These are phyloP conservation scores for Pseudopleuronectes americanus DNA, from an alignment of 2,797 vertebrate species.

Conservation along the genomic window DNA sequence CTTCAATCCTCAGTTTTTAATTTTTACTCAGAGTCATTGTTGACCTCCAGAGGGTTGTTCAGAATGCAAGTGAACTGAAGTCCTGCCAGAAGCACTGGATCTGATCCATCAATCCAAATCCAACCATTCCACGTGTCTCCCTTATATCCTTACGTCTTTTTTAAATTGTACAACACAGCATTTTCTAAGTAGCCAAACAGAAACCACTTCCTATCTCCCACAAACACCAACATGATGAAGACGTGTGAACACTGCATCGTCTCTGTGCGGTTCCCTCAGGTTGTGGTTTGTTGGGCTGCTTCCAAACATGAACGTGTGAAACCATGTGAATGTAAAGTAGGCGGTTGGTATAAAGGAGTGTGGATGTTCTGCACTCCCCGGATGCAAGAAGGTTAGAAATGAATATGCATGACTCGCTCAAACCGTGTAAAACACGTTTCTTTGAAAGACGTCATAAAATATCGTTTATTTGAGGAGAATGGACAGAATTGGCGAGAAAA, in stretches of 20 bases:
- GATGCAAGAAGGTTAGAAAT: too few species aligned
- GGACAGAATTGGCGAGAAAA: background rate
- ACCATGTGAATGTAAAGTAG: conserved; percentile 47
- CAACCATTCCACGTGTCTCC: too few species aligned
- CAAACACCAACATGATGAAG: conserved; percentile 6
- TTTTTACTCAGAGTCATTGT: background rate
- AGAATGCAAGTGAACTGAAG: too few species aligned
- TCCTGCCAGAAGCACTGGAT: too few species aligned
- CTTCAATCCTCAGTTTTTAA: conserved; percentile 15
- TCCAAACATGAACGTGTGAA: conserved; percentile 25
- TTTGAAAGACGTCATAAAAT: background rate
- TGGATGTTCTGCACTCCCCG: conserved; percentile 6
- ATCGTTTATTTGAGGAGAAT: background rate
- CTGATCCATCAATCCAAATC: too few species aligned
- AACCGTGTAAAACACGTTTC: too few species aligned
- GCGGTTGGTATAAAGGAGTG: conserved; percentile 14
- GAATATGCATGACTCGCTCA: conserved; percentile 29
- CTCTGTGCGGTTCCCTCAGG: conserved; percentile 9
- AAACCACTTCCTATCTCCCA: too few species aligned
- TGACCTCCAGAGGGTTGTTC: background rate
- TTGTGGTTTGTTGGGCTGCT: conserved; percentile 22
- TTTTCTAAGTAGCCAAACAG: too few species aligned
- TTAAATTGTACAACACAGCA: too few species aligned
- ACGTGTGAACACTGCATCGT: conserved; percentile 7
- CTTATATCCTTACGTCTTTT: too few species aligned